Evolutionary conservation across 1,140 invertebrate genomes (phyloP).

Genomic region (Pseudomyrmex sp.): DNA sequence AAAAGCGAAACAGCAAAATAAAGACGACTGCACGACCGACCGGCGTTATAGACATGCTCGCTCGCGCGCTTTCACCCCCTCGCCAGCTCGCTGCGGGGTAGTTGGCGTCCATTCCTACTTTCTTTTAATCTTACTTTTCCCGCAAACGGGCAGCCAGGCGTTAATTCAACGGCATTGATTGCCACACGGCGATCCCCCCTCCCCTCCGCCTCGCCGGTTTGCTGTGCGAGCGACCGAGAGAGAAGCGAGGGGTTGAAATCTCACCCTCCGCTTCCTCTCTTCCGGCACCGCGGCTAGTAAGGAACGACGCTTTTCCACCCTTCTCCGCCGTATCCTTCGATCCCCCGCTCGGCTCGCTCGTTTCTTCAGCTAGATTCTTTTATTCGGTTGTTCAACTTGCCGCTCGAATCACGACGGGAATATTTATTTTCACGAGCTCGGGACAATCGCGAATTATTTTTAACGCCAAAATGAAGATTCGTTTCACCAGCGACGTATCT

Average conservation of each 20-base stretch:
- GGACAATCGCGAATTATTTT: slow-evolving; percentile 13
- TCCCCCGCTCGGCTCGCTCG: slow-evolving; percentile 27
- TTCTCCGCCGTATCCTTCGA: slow-evolving; percentile 59
- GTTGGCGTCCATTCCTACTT: slow-evolving; percentile 84
- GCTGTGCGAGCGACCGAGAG: slow-evolving; percentile 28
- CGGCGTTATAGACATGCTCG: slow-evolving; percentile 69
- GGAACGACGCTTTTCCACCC: slow-evolving; percentile 64
- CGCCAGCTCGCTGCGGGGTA: slow-evolving; percentile 68
- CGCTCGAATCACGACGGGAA: slow-evolving; percentile 36
- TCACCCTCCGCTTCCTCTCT: slow-evolving; percentile 11
- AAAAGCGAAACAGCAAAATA: slow-evolving; percentile 80
- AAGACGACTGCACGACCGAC: slow-evolving; percentile 66
- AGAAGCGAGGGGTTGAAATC: slow-evolving; percentile 28
- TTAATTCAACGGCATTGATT: slow-evolving; percentile 86
- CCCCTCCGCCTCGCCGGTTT: slow-evolving; percentile 24
- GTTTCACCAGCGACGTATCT: background rate
- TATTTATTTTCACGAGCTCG: slow-evolving; percentile 64
- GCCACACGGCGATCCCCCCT: slow-evolving; percentile 80
- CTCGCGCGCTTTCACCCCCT: slow-evolving; percentile 36
- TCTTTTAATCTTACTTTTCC: slow-evolving; percentile 85
- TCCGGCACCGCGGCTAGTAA: slow-evolving; percentile 23
- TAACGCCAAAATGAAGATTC: background rate
- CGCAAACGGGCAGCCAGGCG: slow-evolving; percentile 85
- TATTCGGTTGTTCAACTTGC: slow-evolving; percentile 18
- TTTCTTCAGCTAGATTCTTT: slow-evolving; percentile 66